phyloP scores from a whole-genome alignment of 2,113 vertebrate genomes.

The Equus przewalskii region DNA sequence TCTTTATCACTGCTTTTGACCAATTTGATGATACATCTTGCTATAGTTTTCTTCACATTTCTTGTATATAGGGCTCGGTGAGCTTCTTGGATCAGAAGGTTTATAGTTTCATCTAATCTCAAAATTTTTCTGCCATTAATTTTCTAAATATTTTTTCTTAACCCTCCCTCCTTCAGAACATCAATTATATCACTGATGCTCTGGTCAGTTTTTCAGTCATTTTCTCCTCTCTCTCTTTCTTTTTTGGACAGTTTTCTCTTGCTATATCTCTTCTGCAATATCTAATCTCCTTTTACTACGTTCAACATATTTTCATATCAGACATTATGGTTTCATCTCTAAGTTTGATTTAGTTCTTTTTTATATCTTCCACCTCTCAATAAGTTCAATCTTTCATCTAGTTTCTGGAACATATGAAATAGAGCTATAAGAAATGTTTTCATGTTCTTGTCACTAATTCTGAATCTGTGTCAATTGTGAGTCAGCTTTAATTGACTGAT shows the following conservation, averaged over 20 bases:
- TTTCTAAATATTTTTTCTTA: background rate
- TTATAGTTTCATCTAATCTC: background rate
- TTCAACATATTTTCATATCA: background rate
- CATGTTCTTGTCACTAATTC: background rate
- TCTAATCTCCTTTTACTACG: background rate
- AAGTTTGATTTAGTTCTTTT: background rate
- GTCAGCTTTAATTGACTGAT: background rate
- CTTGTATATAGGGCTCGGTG: background rate
- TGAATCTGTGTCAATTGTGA: background rate
- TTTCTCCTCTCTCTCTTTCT: background rate
- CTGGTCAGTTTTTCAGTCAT: background rate
- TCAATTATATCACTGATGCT: background rate
- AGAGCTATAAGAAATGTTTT: background rate
- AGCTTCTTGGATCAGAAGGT: background rate
- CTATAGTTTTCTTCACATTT: too few relatives aligned
- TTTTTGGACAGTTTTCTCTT: background rate
- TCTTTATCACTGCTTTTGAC: background rate
- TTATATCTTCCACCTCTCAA: background rate
- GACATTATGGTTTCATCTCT: background rate
- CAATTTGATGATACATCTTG: background rate
- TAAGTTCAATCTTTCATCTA: background rate
- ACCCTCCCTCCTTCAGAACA: background rate
- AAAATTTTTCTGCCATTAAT: background rate
- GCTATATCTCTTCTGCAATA: background rate
- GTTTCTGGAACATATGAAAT: background rate